Conservation (phyloP, 2,888 invertebrate species). For the Trichogramma dendrolimi region DNA sequence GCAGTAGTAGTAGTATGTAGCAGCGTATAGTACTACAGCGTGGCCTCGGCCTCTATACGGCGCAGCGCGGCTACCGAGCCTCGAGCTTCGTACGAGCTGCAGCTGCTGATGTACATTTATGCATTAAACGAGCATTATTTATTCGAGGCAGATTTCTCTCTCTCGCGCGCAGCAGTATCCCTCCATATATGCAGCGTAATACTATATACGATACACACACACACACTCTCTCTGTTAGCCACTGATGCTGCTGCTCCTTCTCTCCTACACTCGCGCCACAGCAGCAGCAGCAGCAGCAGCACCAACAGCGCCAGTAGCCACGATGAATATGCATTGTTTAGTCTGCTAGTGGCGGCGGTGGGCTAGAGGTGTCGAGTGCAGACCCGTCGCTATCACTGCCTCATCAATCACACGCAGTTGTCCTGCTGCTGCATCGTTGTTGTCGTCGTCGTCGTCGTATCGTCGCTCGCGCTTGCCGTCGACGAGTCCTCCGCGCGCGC, state of each 20-base stretch:
- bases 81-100: not conserved
- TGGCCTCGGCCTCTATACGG: not conserved
- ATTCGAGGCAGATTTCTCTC: constrained; percentile 34
- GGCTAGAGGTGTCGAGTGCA: constrained; percentile 48
- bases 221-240: not conserved
- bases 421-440: constrained; percentile 26
- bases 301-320: constrained; percentile 7
- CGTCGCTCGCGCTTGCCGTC: constrained; percentile 9
- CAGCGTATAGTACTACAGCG: not conserved
- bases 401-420: constrained; percentile 51
- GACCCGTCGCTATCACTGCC: constrained; percentile 52
- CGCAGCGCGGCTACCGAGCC: not conserved
- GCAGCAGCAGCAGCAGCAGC: too few relatives aligned
- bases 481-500: constrained; percentile 2
- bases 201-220: not conserved
- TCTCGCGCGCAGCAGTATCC: not conserved
- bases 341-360: constrained; percentile 43
- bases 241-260: constrained; percentile 4
- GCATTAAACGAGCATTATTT: constrained; percentile 52
- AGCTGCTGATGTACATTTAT: constrained; percentile 47
- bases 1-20: too few relatives aligned
- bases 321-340: constrained; percentile 52
- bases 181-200: not conserved
- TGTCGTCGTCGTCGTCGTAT: constrained; percentile 5
- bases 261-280: not conserved